Conservation (phyloP, 1,140 invertebrate genomes). For the Listronotus bonariensis region DNA sequence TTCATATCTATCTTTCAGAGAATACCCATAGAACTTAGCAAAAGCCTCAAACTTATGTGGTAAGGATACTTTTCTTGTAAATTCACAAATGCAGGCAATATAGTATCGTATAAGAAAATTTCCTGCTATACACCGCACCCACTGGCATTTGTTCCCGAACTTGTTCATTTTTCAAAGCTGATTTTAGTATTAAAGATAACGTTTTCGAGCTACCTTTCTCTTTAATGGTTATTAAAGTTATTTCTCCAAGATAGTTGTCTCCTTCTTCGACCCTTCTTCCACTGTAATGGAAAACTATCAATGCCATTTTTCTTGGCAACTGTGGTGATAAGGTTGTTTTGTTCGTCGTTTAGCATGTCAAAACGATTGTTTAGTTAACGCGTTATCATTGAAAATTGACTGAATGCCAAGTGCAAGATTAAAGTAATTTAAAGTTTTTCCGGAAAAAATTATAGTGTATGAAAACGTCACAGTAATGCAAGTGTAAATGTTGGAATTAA, state of each 20-base stretch:
- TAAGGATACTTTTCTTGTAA: slow-evolving; percentile 4
- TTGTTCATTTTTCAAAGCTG: slow-evolving; percentile 1
- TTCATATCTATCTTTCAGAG: slow-evolving; percentile 5
- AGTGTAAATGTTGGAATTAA: too few relatives aligned
- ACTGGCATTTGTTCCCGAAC: slow-evolving; percentile 12
- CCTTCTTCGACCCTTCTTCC: slow-evolving; percentile 12
- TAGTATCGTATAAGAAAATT: slow-evolving; percentile 11
- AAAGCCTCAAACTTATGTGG: neutral
- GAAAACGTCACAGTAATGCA: too few relatives aligned
- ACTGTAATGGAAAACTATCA: too few relatives aligned
- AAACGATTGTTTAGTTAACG: too few relatives aligned
- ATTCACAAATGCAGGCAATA: slow-evolving; percentile 4
- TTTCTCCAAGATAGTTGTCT: slow-evolving; percentile 19
- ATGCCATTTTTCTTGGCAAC: too few relatives aligned
- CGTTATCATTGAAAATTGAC: too few relatives aligned
- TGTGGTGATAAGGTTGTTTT: too few relatives aligned
- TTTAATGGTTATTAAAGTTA: neutral
- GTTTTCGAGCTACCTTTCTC: neutral
- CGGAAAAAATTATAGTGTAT: too few relatives aligned
- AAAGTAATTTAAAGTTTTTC: too few relatives aligned
- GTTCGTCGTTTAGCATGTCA: too few relatives aligned
- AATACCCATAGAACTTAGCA: slow-evolving; percentile 1
- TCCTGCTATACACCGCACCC: neutral
- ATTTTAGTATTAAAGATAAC: slow-evolving; percentile 4
- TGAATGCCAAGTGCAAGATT: too few relatives aligned